Evolutionary conservation across 2,888 invertebrate genomes (phyloP).

Genomic region (Scaptodrosophila latifasciaeformis): DNA sequence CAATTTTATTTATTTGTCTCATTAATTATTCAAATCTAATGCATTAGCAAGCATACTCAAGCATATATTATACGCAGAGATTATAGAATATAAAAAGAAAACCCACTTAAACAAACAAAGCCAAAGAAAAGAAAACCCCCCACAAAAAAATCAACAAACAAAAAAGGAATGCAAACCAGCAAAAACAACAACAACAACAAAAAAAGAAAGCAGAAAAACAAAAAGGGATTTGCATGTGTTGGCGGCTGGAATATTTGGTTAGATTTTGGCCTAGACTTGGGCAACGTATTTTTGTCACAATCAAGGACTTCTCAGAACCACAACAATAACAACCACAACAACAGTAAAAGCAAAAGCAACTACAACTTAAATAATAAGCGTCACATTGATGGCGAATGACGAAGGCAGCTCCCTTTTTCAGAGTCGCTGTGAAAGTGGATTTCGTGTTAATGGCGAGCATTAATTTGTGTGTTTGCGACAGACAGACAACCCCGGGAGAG

Average conservation of each 20-base stretch:
- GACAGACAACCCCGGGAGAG: background rate
- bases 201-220: background rate
- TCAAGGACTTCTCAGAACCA: too few species aligned
- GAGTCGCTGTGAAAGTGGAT: conserved; percentile 40
- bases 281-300: too few species aligned
- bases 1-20: too few species aligned
- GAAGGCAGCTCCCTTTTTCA: conserved; percentile 13
- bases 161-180: too few species aligned
- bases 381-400: conserved; percentile 10
- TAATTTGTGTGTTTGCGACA: conserved; percentile 39
- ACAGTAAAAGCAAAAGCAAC: conserved; percentile 13
- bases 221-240: background rate
- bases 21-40: too few species aligned
- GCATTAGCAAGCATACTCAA: too few species aligned
- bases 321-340: conserved; percentile 43
- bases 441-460: conserved; percentile 56
- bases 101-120: conserved; percentile 12
- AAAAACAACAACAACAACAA: too few species aligned
- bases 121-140: background rate
- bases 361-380: conserved; percentile 12
- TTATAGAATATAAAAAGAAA: too few species aligned
- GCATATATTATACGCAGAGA: too few species aligned
- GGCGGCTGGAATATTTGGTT: too few species aligned
- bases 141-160: too few species aligned
- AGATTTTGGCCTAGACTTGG: too few species aligned